Evolutionary conservation across 1,140 invertebrate species (phyloP).

Genomic region (Brachionus plicatilis): DNA sequence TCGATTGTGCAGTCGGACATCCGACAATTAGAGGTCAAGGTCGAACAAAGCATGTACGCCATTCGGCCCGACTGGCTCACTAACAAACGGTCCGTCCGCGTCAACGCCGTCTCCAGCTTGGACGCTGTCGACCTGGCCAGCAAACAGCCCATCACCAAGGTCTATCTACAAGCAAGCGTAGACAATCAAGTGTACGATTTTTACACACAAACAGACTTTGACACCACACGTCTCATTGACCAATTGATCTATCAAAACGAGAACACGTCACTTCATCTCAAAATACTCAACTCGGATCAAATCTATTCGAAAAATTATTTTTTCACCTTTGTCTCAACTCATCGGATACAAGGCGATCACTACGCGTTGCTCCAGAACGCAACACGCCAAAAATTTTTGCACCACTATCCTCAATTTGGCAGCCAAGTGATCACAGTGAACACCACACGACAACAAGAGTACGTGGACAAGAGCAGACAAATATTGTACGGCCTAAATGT

Average conservation of each 20-base stretch:
- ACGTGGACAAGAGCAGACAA: background rate
- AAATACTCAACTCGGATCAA: background rate
- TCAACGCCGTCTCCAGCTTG: background rate
- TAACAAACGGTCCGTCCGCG: background rate
- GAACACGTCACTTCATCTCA: background rate
- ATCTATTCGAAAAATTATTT: conserved; percentile 37
- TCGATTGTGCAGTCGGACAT: background rate
- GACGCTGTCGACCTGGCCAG: background rate
- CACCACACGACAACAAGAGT: conserved; percentile 1
- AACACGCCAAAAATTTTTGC: background rate
- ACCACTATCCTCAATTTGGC: conserved; percentile 20
- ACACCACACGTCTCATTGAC: background rate
- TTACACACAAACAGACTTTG: conserved; percentile 37
- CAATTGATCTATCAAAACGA: conserved; percentile 28
- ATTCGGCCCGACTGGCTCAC: conserved; percentile 1
- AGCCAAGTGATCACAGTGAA: background rate
- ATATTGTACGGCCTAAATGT: conserved; percentile 19
- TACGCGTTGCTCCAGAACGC: background rate
- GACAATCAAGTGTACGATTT: conserved; percentile 9
- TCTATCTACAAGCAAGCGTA: conserved; percentile 17
- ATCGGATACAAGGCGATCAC: background rate
- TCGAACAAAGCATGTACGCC: background rate
- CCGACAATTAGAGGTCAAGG: background rate
- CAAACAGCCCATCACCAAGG: background rate
- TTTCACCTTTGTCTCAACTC: conserved; percentile 16